Percentiles rank a stretch among this genome's conserved stretches.
Conservation (phyloP, 53 echinoderm and acorn worm species). For the Patiria pectinifera region DNA sequence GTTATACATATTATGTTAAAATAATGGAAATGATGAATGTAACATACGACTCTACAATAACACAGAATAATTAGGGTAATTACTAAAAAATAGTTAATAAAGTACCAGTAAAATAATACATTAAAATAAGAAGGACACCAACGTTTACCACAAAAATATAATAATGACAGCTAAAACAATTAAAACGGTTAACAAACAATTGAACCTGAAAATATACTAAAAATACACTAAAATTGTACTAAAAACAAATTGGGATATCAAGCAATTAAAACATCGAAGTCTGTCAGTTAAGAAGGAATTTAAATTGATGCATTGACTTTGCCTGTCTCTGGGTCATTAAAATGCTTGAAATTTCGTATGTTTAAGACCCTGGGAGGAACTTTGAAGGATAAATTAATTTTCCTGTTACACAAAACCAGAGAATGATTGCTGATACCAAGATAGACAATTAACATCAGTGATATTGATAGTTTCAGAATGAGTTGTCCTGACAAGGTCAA, state of each 20-base stretch:
- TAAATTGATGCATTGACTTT: background rate
- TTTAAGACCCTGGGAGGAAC: constrained; percentile 13
- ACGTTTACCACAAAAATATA: background rate
- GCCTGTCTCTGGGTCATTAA: constrained; percentile 1
- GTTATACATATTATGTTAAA: no score
- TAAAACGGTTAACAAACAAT: background rate
- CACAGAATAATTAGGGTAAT: no score
- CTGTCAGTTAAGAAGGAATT: background rate
- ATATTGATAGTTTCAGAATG: background rate
- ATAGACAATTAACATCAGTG: background rate
- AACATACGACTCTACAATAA: no score
- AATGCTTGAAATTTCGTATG: constrained; percentile 4
- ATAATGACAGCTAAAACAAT: background rate
- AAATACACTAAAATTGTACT: no score
- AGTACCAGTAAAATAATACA: no score
- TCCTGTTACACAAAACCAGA: constrained; percentile 2
- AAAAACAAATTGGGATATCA: no score
- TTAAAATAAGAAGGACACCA: no score
- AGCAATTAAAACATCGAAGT: no score
- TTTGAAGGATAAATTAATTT: background rate
- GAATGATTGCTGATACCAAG: constrained; percentile 20
- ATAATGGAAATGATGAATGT: no score
- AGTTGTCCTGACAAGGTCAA: background rate
- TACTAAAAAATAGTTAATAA: no score
- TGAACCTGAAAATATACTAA: no score